Conservation (phyloP, 2,888 invertebrate genomes). For the Brachyptera risi region DNA sequence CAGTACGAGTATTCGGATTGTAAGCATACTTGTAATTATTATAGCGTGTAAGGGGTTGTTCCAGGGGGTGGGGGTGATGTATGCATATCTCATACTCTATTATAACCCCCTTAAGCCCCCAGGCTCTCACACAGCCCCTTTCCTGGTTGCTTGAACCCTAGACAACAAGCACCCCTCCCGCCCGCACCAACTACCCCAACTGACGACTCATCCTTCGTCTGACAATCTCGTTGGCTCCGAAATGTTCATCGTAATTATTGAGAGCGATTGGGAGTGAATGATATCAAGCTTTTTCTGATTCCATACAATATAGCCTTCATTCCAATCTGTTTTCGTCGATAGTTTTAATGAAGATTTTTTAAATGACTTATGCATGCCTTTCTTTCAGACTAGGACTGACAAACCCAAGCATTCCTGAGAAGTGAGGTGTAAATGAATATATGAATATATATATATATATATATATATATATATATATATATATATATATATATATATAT, state of each 20-base stretch:
- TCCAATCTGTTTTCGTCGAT: background rate
- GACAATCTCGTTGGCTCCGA: background rate
- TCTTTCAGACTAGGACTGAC: too few relatives aligned
- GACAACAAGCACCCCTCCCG: background rate
- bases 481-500: too few relatives aligned
- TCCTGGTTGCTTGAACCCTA: background rate
- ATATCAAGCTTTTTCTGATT: slow-evolving; percentile 1
- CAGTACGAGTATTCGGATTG: background rate
- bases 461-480: too few relatives aligned
- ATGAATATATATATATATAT: too few relatives aligned
- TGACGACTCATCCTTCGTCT: background rate
- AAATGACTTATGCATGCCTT: too few relatives aligned
- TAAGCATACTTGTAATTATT: slow-evolving; percentile 3
- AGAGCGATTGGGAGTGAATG: background rate
- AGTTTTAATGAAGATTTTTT: background rate
- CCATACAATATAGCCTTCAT: background rate
- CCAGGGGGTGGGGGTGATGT: background rate
- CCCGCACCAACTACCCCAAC: background rate
- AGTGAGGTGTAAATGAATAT: too few relatives aligned
- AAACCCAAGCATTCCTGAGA: too few relatives aligned
- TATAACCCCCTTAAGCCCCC: background rate
- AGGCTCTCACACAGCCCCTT: background rate
- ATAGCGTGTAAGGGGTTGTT: background rate
- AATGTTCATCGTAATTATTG: background rate
- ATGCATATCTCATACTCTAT: background rate